phyloP scores from a whole-genome alignment of 1,140 invertebrate genomes.

The Zeugodacus cucurbitae region DNA sequence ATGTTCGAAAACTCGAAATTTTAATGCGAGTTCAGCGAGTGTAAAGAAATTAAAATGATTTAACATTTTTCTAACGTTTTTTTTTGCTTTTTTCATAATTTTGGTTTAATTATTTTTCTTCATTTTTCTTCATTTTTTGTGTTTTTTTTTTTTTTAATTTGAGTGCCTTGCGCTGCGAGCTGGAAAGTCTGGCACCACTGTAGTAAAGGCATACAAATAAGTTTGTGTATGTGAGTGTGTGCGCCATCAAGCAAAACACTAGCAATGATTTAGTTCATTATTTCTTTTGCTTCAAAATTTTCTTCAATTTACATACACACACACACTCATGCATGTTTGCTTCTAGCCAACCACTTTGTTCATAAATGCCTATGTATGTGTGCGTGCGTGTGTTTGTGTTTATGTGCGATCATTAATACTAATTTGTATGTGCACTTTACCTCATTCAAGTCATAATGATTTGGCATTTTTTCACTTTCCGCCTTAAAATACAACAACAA shows the following conservation, averaged over 20 bases:
- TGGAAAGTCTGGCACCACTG: not conserved
- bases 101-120: not conserved
- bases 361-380: not conserved
- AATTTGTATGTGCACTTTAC: conserved; percentile 29
- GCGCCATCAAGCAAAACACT: not conserved
- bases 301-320: not conserved
- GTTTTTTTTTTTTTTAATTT: not conserved
- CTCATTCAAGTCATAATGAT: not conserved
- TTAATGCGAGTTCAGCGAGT: conserved; percentile 9
- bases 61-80: not conserved
- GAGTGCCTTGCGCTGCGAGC: not conserved
- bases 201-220: not conserved
- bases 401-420: conserved; percentile 11
- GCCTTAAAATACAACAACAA: not conserved
- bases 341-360: no score
- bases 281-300: not conserved
- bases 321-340: not conserved
- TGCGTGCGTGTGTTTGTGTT: not conserved
- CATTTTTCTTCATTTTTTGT: not conserved
- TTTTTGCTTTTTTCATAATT: not conserved
- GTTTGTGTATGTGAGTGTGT: not conserved
- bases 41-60: conserved; percentile 39
- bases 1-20: not conserved
- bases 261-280: not conserved
- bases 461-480: not conserved